A percentile compares a stretch with the other conserved stretches of the same genome.
phyloP scores from a whole-genome alignment of 2,888 invertebrate species.

The Adelognathus sp. region DNA sequence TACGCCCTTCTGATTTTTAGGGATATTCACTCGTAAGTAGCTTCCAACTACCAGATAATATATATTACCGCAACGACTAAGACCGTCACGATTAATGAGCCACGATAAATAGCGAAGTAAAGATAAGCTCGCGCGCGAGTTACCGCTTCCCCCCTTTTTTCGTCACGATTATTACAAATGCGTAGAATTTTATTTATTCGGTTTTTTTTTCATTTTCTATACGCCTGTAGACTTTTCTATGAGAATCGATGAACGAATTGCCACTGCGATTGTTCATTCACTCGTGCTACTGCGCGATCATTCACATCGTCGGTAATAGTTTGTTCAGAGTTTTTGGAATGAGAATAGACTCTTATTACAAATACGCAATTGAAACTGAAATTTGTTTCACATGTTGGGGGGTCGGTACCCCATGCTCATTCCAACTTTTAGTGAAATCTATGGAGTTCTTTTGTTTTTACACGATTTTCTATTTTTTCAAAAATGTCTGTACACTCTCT shows the following conservation, averaged over 20 bases:
- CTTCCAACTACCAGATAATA: too few relatives aligned
- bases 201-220: neutral
- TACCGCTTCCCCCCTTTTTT: neutral
- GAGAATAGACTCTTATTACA: neutral
- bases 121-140: constrained; percentile 13
- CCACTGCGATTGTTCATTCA: constrained; percentile 1
- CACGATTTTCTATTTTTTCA: too few relatives aligned
- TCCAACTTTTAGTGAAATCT: too few relatives aligned
- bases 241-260: constrained; percentile 2
- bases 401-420: too few relatives aligned
- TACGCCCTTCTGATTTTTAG: too few relatives aligned
- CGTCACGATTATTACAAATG: constrained; percentile 1
- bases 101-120: constrained; percentile 44
- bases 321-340: neutral
- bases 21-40: too few relatives aligned
- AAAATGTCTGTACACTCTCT: too few relatives aligned
- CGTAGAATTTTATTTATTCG: neutral
- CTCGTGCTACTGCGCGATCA: neutral
- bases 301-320: neutral
- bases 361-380: too few relatives aligned
- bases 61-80: constrained; percentile 10
- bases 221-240: neutral
- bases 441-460: too few relatives aligned
- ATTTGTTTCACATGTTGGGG: too few relatives aligned
- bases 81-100: constrained; percentile 38